phyloP scores from a whole-genome alignment of 2,888 invertebrate species.

The Catocala sponsa region DNA sequence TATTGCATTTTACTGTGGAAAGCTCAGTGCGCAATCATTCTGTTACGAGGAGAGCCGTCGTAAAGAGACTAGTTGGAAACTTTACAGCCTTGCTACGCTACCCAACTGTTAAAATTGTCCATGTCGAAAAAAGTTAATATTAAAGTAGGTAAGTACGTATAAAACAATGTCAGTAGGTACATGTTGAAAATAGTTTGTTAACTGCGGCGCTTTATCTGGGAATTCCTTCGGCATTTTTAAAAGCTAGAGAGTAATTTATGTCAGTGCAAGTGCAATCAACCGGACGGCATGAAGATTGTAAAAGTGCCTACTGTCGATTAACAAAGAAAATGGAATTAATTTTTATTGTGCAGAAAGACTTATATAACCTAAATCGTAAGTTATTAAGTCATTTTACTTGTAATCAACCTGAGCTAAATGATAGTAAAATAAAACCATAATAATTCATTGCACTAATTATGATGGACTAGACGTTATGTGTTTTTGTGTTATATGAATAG shows the following conservation, averaged over 20 bases:
- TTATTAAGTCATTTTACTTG: too few relatives aligned
- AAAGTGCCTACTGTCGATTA: too few relatives aligned
- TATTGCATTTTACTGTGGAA: slow-evolving; percentile 72
- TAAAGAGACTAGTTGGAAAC: slow-evolving; percentile 79
- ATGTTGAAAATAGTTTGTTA: slow-evolving; percentile 17
- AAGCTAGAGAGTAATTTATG: slow-evolving; percentile 6
- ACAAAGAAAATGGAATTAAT: too few relatives aligned
- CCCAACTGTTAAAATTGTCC: slow-evolving; percentile 68
- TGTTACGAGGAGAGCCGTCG: slow-evolving; percentile 73
- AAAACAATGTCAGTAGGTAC: slow-evolving; percentile 15
- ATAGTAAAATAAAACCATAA: too few relatives aligned
- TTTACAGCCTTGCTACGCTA: slow-evolving; percentile 71
- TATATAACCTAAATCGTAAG: too few relatives aligned
- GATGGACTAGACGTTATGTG: too few relatives aligned
- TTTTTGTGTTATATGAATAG: too few relatives aligned
- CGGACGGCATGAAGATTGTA: background rate
- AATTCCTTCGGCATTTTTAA: slow-evolving; percentile 13
- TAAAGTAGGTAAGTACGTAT: slow-evolving; percentile 17
- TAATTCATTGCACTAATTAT: too few relatives aligned
- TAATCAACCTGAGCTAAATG: too few relatives aligned
- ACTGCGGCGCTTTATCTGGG: slow-evolving; percentile 4
- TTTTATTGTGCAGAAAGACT: too few relatives aligned
- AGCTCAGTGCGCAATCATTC: slow-evolving; percentile 75
- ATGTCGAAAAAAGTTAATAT: slow-evolving; percentile 62
- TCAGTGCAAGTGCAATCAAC: slow-evolving; percentile 6